Conservation (phyloP, 1,140 invertebrate species). For the Elymnias hypermnestra region DNA sequence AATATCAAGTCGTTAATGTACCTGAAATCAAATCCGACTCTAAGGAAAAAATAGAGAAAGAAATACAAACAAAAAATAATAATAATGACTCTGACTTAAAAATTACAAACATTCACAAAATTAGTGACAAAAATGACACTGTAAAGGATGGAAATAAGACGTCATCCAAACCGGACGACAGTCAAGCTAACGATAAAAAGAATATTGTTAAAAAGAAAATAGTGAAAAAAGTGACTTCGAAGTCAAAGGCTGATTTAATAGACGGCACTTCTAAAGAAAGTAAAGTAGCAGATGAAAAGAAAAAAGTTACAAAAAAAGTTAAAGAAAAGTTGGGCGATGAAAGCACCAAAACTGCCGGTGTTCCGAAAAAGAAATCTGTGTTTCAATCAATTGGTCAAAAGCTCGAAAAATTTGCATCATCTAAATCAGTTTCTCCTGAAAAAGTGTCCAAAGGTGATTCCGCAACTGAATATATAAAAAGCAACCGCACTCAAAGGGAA, state of each 20-base stretch:
- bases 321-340: conserved; percentile 68
- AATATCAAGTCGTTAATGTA: conserved; percentile 52
- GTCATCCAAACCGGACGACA: conserved; percentile 44
- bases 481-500: conserved; percentile 78
- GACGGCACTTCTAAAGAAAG: conserved; percentile 32
- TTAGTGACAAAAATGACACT: conserved; percentile 12
- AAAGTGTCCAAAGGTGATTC: conserved; percentile 40
- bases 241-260: conserved; percentile 56
- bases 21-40: conserved; percentile 30
- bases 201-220: conserved; percentile 72
- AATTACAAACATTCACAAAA: conserved; percentile 14
- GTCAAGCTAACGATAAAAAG: conserved; percentile 51
- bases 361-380: conserved; percentile 76
- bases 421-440: conserved; percentile 64
- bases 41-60: too few relatives aligned
- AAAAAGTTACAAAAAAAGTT: conserved; percentile 63
- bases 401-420: conserved; percentile 78
- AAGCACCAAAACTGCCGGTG: conserved; percentile 47
- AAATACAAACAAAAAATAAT: conserved; percentile 7
- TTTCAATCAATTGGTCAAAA: conserved; percentile 81
- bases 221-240: conserved; percentile 65
- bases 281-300: conserved; percentile 52
- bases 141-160: conserved; percentile 25
- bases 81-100: conserved; percentile 14
- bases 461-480: conserved; percentile 34